phyloP scores from a whole-genome alignment of 1,140 invertebrate species.

The Conus betulinus region DNA sequence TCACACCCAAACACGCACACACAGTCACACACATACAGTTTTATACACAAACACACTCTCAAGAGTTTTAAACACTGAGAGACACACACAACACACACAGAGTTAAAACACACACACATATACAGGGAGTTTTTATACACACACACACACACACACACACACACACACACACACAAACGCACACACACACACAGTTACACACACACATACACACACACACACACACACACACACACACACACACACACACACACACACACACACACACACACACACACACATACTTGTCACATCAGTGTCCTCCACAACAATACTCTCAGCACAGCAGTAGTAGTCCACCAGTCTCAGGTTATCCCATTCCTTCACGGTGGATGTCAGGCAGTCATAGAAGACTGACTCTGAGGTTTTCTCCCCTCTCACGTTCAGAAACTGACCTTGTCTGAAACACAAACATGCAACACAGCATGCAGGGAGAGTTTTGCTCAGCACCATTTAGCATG shows the following conservation, averaged over 20 bases:
- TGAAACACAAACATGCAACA: slow-evolving; percentile 41
- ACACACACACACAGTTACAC: no score
- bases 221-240: no score
- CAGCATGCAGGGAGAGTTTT: neutral
- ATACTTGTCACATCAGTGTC: slow-evolving; percentile 21
- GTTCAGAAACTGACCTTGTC: slow-evolving; percentile 76
- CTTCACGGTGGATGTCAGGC: slow-evolving; percentile 52
- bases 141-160: slow-evolving; percentile 3
- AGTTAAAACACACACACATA: neutral
- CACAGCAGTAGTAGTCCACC: slow-evolving; percentile 71
- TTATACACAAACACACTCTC: neutral
- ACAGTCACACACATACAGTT: no score
- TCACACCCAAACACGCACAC: neutral
- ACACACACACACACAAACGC: neutral
- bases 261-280: no score
- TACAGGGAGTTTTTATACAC: no score
- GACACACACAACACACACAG: no score
- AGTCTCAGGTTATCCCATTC: slow-evolving; percentile 56
- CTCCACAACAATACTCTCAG: slow-evolving; percentile 64
- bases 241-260: no score
- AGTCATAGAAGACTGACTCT: slow-evolving; percentile 69
- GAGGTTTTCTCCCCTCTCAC: slow-evolving; percentile 73
- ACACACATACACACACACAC: no score
- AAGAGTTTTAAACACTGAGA: no score
- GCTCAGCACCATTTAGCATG: no score